Percentiles rank a stretch among this genome's conserved stretches.
These are phyloP conservation scores for Drosophila sproati DNA, from an alignment of 1,140 invertebrate genomes.

Conservation along the genomic window DNA sequence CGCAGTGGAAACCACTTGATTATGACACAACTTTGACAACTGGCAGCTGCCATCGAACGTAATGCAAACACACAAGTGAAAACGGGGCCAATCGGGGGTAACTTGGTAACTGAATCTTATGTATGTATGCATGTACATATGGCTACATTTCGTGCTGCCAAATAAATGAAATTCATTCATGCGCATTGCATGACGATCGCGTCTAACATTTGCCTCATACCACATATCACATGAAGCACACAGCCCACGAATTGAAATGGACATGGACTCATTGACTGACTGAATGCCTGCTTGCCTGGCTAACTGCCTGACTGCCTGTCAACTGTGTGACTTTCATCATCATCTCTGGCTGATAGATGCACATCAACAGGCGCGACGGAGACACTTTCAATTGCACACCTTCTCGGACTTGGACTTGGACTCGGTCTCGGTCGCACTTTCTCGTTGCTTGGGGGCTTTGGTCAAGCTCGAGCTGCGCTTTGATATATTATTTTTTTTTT, in stretches of 20 bases:
- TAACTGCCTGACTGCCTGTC: background rate
- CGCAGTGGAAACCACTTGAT: conserved; percentile 38
- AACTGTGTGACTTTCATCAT: conserved; percentile 5
- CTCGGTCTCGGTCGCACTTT: conserved; percentile 59
- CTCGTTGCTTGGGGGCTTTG: conserved; percentile 41
- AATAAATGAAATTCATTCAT: conserved; percentile 43
- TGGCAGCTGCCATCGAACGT: conserved; percentile 21
- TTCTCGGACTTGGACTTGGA: conserved; percentile 7
- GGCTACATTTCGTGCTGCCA: conserved; percentile 39
- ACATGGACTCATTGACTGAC: conserved; percentile 18
- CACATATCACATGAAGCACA: background rate
- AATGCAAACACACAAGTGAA: conserved; percentile 38
- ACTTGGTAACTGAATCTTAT: conserved; percentile 36
- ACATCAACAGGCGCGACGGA: conserved; percentile 61
- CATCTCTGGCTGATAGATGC: conserved; percentile 62
- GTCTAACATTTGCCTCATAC: conserved; percentile 12
- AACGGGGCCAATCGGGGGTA: background rate
- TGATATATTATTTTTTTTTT: conserved; percentile 51
- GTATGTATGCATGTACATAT: conserved; percentile 15
- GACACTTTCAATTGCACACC: conserved; percentile 77
- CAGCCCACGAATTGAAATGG: conserved; percentile 26
- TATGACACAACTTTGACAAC: conserved; percentile 50
- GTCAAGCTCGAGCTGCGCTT: conserved; percentile 57
- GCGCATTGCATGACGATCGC: conserved; percentile 40
- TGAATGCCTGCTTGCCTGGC: background rate